Conservation (phyloP, 2,888 invertebrate species). For the Hirtodrosophila trivittata region DNA sequence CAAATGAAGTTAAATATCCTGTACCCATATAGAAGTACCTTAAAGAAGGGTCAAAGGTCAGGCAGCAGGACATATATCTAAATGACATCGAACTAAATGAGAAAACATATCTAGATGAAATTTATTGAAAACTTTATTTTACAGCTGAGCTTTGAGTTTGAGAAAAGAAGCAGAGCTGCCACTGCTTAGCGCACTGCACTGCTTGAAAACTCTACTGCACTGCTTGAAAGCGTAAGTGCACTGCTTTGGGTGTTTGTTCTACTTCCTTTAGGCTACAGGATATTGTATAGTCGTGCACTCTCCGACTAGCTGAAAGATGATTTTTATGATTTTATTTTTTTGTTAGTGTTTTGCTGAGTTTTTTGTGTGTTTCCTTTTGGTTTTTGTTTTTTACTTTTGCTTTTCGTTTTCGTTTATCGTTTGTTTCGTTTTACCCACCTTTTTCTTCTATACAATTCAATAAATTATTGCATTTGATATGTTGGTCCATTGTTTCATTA, state of each 20-base stretch:
- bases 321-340: background rate
- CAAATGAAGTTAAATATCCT: no score
- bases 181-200: no score
- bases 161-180: background rate
- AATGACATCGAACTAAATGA: no score
- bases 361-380: background rate
- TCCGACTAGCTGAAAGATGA: no score
- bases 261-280: background rate
- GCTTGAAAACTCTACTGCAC: background rate
- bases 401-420: conserved; percentile 6
- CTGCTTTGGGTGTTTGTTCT: background rate
- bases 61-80: no score
- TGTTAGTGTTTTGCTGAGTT: background rate
- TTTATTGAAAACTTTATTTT: no score
- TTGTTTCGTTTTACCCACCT: conserved; percentile 59
- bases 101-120: no score
- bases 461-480: conserved; percentile 82
- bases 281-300: no score
- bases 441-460: conserved; percentile 76
- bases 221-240: background rate
- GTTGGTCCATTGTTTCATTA: conserved; percentile 82
- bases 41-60: no score
- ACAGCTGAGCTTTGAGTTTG: no score
- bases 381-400: background rate
- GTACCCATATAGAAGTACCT: no score